phyloP scores from a whole-genome alignment of 2,888 invertebrate genomes.

The Gymnocheta viridis region DNA sequence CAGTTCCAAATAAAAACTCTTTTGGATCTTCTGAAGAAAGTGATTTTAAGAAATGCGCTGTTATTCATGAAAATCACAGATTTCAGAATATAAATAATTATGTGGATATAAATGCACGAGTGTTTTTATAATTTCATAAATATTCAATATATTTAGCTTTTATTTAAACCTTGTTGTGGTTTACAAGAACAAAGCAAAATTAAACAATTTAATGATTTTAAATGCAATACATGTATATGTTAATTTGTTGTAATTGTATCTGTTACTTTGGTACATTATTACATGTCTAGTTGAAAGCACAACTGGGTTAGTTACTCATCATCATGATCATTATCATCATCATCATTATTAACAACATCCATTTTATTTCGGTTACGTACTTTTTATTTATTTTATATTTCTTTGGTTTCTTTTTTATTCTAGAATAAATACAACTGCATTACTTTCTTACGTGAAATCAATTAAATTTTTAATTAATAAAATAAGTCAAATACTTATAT shows the following conservation, averaged over 20 bases:
- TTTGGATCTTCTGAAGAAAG: too few relatives aligned
- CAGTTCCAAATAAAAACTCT: too few relatives aligned
- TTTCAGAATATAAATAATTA: too few relatives aligned
- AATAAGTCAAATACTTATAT: background rate
- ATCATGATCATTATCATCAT: conserved; percentile 18
- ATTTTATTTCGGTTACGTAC: background rate
- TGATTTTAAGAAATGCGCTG: too few relatives aligned
- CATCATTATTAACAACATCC: conserved; percentile 20
- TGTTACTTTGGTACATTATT: conserved; percentile 37
- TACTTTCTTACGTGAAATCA: background rate
- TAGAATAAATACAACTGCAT: conserved; percentile 1
- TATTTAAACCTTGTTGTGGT: conserved; percentile 18
- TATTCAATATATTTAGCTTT: background rate
- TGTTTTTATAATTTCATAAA: conserved; percentile 1
- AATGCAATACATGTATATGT: conserved; percentile 12
- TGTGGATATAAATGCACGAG: too few relatives aligned
- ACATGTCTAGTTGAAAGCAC: conserved; percentile 57
- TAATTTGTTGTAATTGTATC: conserved; percentile 51
- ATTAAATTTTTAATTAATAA: background rate
- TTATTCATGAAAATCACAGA: too few relatives aligned
- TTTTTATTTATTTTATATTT: conserved; percentile 3
- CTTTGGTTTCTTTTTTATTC: background rate
- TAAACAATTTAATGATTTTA: conserved; percentile 2
- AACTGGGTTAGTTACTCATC: conserved; percentile 60
- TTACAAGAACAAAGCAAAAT: background rate